Evolutionary conservation across 2,888 invertebrate genomes (phyloP).

Genomic region (Polydrusus tereticollis): DNA sequence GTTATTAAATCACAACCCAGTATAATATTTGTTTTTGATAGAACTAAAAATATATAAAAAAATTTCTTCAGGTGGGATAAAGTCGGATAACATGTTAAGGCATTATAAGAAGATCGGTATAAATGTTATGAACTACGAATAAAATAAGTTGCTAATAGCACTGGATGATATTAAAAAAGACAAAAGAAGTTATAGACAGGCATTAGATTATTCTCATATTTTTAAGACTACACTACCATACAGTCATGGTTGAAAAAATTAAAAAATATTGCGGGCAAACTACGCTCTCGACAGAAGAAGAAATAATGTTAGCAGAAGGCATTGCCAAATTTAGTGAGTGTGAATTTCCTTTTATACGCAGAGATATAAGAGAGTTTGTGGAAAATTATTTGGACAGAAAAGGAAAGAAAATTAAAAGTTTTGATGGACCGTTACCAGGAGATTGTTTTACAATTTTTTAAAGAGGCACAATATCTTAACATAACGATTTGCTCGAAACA

Average conservation of each 20-base stretch:
- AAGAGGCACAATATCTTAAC: constrained; percentile 19
- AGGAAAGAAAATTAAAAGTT: constrained; percentile 25
- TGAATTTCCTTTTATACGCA: constrained; percentile 27
- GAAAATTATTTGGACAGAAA: constrained; percentile 27
- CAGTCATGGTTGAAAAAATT: constrained; percentile 7
- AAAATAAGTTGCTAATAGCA: constrained; percentile 8
- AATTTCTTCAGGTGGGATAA: constrained; percentile 9
- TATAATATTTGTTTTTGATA: too few relatives aligned
- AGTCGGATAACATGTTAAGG: constrained; percentile 31
- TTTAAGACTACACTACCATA: constrained; percentile 38
- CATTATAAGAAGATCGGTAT: constrained; percentile 25
- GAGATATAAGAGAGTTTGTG: constrained; percentile 21
- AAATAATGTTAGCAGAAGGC: constrained; percentile 21
- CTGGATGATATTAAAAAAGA: constrained; percentile 10
- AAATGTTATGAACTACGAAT: constrained; percentile 20
- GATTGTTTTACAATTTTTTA: constrained; percentile 38
- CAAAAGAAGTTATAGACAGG: constrained; percentile 27
- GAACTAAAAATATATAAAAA: neutral
- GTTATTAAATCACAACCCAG: too few relatives aligned
- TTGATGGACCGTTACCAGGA: constrained; percentile 16
- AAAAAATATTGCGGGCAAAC: constrained; percentile 25
- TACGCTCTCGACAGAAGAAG: constrained; percentile 14
- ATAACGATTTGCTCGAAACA: constrained; percentile 34
- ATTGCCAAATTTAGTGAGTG: constrained; percentile 32
- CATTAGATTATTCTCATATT: constrained; percentile 39